Evolutionary conservation across 2,113 vertebrate species (phyloP), one percentile per base, ranked within the genome.

Genomic region (Herpetotheres cachinnans): DNA sequence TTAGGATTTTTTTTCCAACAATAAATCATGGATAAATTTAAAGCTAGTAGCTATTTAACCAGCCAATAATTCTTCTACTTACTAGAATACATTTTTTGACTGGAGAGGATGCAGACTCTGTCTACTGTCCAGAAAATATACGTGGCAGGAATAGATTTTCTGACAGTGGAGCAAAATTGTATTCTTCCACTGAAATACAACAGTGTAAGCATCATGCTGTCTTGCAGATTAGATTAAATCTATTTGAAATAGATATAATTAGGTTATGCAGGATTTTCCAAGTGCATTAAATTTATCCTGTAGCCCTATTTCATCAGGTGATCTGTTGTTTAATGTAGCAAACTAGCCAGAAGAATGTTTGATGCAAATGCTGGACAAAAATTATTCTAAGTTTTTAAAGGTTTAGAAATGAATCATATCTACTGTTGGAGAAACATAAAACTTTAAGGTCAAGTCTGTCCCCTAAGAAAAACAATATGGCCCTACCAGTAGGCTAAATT

Each of bases 191-290:
- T 65, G 89, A 89, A 78, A 92, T 26, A 82, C 62, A 95, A 69
- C 65, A 90, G 49, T 83, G 49, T 83, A 82, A 82, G n/a, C 66
- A 77, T 93, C 18, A 30, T 65, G 14, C 70, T 74, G 34, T 86
- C 82, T 81, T 92, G 29, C 7, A 50, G 55, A 81, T 95, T 78
- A 83, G 67, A 86, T 94, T 83, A 88, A 86, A 70, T 42, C 38
- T 86, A 52, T 89, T 92, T 78, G 47, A 86, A 92, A 87, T 92
- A 71, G 27, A 38, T 93, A 5, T 92, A 85, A 95, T 86, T 79
- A 71, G 29, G 18, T 94, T 90, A 74, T 71, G 26, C 46, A 78
- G 32, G 22, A 30, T 32, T 95, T 93, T 95, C 34, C 40, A 86
- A 76, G 82, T 56, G 44, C 18, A 38, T 90, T 86, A 46, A 42